Evolutionary conservation across 2,113 vertebrate genomes (phyloP).

Genomic region (Cavia porcellus): DNA sequence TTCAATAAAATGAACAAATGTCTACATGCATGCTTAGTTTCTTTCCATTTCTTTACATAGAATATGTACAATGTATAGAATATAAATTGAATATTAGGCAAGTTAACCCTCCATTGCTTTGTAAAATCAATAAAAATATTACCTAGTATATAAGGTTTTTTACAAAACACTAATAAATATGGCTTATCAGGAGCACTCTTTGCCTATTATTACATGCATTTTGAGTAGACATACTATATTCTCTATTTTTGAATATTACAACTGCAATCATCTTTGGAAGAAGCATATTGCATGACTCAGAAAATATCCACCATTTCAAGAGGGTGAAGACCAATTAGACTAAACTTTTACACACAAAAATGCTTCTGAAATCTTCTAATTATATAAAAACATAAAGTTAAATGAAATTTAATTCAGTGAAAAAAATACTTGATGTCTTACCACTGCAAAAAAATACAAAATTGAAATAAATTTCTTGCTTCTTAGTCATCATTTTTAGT

Average conservation of each 20-base stretch:
- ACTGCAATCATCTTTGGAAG: slow-evolving; percentile 68
- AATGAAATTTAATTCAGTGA: not conserved
- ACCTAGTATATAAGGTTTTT: not conserved
- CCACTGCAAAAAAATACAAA: not conserved
- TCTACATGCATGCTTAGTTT: not conserved
- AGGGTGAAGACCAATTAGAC: slow-evolving; percentile 3
- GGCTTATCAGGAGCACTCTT: not conserved
- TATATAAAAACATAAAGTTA: not conserved
- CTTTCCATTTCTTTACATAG: not conserved
- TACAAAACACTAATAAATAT: not conserved
- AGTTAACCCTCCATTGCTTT: not conserved
- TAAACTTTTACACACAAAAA: slow-evolving; percentile 19
- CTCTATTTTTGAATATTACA: slow-evolving; percentile 64
- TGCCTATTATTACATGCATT: not conserved
- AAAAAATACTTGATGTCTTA: slow-evolving; percentile 8
- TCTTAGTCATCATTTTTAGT: slow-evolving; percentile 40
- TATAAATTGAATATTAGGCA: not conserved
- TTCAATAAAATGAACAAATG: not conserved
- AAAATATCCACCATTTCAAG: slow-evolving; percentile 74
- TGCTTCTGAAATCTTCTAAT: not conserved
- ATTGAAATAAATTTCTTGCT: slow-evolving; percentile 29
- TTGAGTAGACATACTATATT: not conserved
- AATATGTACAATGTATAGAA: not conserved
- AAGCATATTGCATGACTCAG: slow-evolving; percentile 37
- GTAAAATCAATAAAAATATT: not conserved